Base-by-base conservation (phyloP, 2,113 vertebrate species). In the Grammomys dolichurus region DNA sequence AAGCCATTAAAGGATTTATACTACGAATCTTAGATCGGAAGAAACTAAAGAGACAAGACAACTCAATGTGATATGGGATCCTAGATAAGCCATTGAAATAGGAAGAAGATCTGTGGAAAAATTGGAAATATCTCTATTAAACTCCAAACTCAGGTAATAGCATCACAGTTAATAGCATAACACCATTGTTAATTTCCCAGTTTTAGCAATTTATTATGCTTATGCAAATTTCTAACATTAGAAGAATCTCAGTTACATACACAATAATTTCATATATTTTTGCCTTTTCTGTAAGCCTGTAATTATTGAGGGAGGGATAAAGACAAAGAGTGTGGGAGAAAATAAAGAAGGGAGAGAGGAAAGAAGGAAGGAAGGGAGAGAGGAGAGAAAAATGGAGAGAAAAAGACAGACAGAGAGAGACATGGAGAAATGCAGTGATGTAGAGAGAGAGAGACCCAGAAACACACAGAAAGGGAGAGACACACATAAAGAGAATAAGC, bases 41-140 rank as follows among this genome's bases (percentile, higher is more conserved):
- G 40, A 94, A 93, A 73, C 17, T 78, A 80, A 90, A 56, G 43
- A 69, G 58, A n/a, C 2, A 78, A 73, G 72, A 20, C 0, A 91
- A 94, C 4, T 54, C 76, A 93, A 81, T 31, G 5, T 10, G 87
- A n/a, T 78, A 77, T 54, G 11, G 28, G 40, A 95, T 70, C 13
- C 5, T 87, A 90, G 40, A 89, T 60, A 81, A 14, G 22, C 78
- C 91, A 40, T 5, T 80, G 20, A n/a, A 96, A 85, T 17, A 78
- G 43, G 75, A 90, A 94, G 75, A 43, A 56, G 43, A 1, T 75
- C 22, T 51, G 1, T 65, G 19, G 28, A 90, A 90, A 96, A 95
- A 92, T 22, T n/a, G 48, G 28, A 82, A n/a, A 91, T 86, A 76
- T 86, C 19, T 22, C 13, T 76, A 95, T 81, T 94, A 87, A 89